Evolutionary conservation across 2,797 vertebrate genomes (phyloP).

Genomic region (Scarus forsteni): DNA sequence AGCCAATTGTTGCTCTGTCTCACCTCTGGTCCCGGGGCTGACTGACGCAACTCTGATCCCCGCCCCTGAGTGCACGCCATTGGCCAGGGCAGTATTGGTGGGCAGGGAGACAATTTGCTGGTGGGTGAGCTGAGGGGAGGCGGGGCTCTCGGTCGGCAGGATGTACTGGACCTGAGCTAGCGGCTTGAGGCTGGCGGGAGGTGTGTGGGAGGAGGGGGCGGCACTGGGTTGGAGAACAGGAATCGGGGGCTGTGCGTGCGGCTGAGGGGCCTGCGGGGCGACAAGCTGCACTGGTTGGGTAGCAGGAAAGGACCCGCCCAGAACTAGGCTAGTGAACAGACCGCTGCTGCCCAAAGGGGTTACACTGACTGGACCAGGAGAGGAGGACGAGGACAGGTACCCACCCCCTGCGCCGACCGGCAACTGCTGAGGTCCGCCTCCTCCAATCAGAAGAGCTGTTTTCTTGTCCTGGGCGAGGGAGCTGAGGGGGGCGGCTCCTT

Average conservation of each 20-base stretch:
- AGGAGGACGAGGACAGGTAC: constrained; percentile 82
- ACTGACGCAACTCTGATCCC: constrained; percentile 80
- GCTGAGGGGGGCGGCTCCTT: constrained; percentile 66
- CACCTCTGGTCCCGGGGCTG: constrained; percentile 86
- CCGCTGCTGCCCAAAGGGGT: constrained; percentile 69
- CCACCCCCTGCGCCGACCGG: constrained; percentile 81
- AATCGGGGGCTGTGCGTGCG: constrained; percentile 71
- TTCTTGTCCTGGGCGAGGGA: constrained; percentile 75
- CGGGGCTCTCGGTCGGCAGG: constrained; percentile 81
- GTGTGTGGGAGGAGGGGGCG: constrained; percentile 66
- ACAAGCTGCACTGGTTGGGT: constrained; percentile 86
- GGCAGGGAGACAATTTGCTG: constrained; percentile 86
- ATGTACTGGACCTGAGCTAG: constrained; percentile 91
- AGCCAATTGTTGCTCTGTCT: constrained; percentile 67
- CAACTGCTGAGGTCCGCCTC: constrained; percentile 69
- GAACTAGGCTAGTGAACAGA: constrained; percentile 83
- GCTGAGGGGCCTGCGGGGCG: constrained; percentile 64
- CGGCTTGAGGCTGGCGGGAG: constrained; percentile 68
- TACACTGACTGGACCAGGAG: constrained; percentile 76
- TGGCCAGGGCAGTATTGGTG: constrained; percentile 77
- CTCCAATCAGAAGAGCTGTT: constrained; percentile 77
- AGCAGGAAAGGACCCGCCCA: constrained; percentile 80
- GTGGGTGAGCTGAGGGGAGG: constrained; percentile 77
- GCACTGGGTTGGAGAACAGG: constrained; percentile 83
- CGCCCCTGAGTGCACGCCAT: constrained; percentile 84